Evolutionary conservation across 2,113 vertebrate species (phyloP).

Genomic region (Engraulis encrasicolus): DNA sequence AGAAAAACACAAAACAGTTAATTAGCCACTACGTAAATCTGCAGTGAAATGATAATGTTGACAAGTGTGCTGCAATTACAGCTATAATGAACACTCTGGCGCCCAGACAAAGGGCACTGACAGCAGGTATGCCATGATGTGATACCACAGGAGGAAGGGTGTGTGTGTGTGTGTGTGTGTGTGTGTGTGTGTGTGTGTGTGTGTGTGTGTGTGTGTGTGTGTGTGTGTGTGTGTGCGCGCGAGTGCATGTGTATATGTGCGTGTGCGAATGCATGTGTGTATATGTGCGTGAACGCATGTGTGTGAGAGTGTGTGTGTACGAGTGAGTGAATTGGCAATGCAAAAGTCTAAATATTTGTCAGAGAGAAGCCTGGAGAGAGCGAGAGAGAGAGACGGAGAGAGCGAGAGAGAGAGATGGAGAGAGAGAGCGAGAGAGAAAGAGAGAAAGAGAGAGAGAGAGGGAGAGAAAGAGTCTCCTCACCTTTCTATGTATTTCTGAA

Average conservation of each 20-base stretch:
- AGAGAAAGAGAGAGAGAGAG: too few relatives aligned
- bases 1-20: not conserved
- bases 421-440: too few relatives aligned
- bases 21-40: not conserved
- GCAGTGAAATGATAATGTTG: not conserved
- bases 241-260: too few relatives aligned
- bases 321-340: too few relatives aligned
- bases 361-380: too few relatives aligned
- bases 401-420: too few relatives aligned
- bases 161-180: constrained; percentile 1
- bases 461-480: constrained; percentile 61
- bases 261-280: too few relatives aligned
- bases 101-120: not conserved
- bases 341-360: too few relatives aligned
- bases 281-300: too few relatives aligned
- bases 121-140: not conserved
- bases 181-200: not conserved
- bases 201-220: not conserved
- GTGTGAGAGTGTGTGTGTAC: too few relatives aligned
- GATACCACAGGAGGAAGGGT: not conserved
- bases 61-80: not conserved
- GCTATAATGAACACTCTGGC: not conserved
- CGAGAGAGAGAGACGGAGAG: too few relatives aligned
- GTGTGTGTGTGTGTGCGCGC: too few relatives aligned
- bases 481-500: constrained; percentile 97